Base-by-base conservation (phyloP, 2,888 invertebrate species). In the Caenorhabditis panamensis region DNA sequence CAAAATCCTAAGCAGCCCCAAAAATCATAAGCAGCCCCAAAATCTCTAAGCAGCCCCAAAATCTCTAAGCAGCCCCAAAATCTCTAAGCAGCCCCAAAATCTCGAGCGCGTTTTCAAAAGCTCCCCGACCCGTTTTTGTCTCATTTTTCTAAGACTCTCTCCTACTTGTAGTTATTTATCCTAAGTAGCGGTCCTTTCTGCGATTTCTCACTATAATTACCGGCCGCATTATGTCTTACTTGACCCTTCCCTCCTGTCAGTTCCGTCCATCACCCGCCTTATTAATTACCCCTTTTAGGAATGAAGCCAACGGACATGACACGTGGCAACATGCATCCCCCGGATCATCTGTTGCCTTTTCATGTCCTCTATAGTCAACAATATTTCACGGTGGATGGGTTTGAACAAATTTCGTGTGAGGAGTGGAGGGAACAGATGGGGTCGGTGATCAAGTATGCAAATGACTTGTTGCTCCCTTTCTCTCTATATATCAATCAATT, bases 361-460 rank as follows among this genome's bases (percentile, higher is more conserved):
- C 22, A 58, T 11, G 26, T 22, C 22, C 18, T 6, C 20, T 13
- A 36, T 16, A 2, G 9, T 16, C 24, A 11, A 36, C 53, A 54
- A 66, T 66, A 54, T 66, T 66, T 66, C 66, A 66, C 66, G 66
- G 66, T 54, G 66, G 20, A 54, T 54, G 66, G n/a, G 26, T 24
- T 41, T 36, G 18, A 16, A 18, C 36, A 53, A 53, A 53, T 49
- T 41, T 16, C 6, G 36, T 24, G 26, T 24, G n/a, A 54, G 31
- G 56, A 18, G 31, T n/a, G 28, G 31, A n/a, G 18, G 8, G 54
- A n/a, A 68, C 68, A 68, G 68, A 68, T 68, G 68, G 36, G 56
- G n/a, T 22, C 24, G 36, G 67, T 67, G 67, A 58, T 69, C 59
- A 62, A 58, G 16, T 58, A 58, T 58, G 58, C 58, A 62, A 62